These are phyloP conservation scores for Pseudochromis fuscus DNA, from an alignment of 2,797 vertebrate genomes.

Conservation along the genomic window DNA sequence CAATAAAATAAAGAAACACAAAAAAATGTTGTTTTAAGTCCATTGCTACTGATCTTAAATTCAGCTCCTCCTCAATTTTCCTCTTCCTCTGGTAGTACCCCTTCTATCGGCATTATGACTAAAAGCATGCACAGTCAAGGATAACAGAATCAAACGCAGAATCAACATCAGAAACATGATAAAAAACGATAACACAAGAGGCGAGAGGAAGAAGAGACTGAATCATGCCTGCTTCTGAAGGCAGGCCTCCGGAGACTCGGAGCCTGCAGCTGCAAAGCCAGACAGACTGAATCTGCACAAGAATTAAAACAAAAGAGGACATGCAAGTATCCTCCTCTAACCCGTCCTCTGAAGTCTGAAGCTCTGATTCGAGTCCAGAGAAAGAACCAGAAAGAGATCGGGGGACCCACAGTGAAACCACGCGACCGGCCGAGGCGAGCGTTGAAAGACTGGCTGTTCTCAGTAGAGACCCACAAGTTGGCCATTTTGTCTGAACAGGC, in stretches of 20 bases:
- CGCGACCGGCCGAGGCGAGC: neutral
- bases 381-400: conserved; percentile 26
- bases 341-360: conserved; percentile 7
- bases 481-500: conserved; percentile 25
- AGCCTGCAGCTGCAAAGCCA: conserved; percentile 58
- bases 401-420: conserved; percentile 17
- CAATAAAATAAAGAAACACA: neutral
- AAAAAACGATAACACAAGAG: conserved; percentile 43
- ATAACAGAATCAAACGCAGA: conserved; percentile 58
- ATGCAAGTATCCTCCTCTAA: conserved; percentile 57
- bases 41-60: conserved; percentile 47
- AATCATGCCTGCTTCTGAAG: conserved; percentile 47
- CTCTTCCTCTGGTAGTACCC: conserved; percentile 48
- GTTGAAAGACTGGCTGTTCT: conserved; percentile 31
- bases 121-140: conserved; percentile 53
- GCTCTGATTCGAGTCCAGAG: conserved; percentile 34
- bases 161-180: conserved; percentile 65
- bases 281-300: conserved; percentile 52
- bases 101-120: conserved; percentile 44
- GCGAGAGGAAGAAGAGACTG: conserved; percentile 34
- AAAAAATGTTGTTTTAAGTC: conserved; percentile 4
- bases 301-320: conserved; percentile 68
- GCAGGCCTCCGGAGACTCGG: conserved; percentile 54
- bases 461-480: conserved; percentile 28
- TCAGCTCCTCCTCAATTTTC: conserved; percentile 57